Base-by-base conservation (phyloP, 2,113 vertebrate species). In the Crotalus viridis region DNA sequence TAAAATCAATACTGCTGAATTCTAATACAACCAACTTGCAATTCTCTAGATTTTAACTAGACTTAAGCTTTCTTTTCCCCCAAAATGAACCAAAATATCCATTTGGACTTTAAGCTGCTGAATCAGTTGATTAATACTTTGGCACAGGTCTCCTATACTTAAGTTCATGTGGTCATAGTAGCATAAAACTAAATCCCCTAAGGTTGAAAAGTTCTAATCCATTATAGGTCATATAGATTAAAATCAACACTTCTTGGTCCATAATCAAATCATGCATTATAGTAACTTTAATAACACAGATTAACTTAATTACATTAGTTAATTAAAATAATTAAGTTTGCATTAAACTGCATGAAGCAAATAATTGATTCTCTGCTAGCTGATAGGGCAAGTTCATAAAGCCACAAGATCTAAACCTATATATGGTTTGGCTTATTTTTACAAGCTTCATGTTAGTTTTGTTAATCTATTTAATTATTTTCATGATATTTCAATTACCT, bases 301-400 rank as follows among this genome's bases (percentile, higher is more conserved):
- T 92, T 94, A 90, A 92, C 74, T 94, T 92, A 94, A 94, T 94
- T 94, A 87, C 88, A 90, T 91, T 13, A 93, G 56, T 89, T 93
- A 89, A 91, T 87, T 88, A 88, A 91, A 91, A 91, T 2, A 93
- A 74, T 90, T 92, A 90, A 43, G 85, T 74, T 89, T 81, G 69
- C 39, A 89, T 85, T 94, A 94, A 64, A 52, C 48, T 91, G 61
- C 21, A 51, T 59, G 43, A 93, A 93, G 15, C 9, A 69, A 89
- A 90, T 87, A 93, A 88, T 55, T 94, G 33, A 5, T 89, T 94
- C 10, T 28, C 26, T 89, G 86, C 52, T 85, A 52, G 3, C 19
- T 59, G 21, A 89, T 64, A 87, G 10, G 4, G 54, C 90, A 87
- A 55, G 51, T 57, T 91, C 90, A 0, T 1, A 91, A 91, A 94